A percentile compares a stretch with the other conserved stretches of the same genome.
These are phyloP conservation scores for Damaliscus lunatus DNA, from an alignment of 2,113 vertebrate species.

Conservation along the genomic window DNA sequence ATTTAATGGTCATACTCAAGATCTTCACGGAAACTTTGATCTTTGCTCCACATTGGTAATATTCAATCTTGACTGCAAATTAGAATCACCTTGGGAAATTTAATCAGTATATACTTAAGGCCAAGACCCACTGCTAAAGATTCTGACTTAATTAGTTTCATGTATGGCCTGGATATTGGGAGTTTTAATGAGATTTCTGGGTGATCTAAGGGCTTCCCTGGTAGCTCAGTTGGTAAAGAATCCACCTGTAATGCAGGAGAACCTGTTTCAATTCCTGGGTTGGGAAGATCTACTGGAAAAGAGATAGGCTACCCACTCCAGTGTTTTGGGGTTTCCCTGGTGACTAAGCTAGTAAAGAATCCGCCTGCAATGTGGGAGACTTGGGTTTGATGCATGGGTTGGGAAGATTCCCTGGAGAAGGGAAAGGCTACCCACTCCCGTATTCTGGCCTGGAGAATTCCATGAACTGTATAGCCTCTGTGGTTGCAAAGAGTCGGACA, in stretches of 20 bases:
- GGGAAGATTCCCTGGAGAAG: neutral
- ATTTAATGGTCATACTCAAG: neutral
- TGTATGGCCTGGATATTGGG: neutral
- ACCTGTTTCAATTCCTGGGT: neutral
- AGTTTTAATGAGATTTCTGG: neutral
- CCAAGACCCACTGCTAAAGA: neutral
- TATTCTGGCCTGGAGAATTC: neutral
- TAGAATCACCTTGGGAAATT: neutral
- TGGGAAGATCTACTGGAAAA: neutral
- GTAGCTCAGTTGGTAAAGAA: neutral
- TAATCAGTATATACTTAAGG: neutral
- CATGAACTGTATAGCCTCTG: neutral
- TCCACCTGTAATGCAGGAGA: neutral
- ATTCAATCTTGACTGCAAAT: neutral
- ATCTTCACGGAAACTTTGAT: neutral
- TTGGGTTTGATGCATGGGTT: neutral
- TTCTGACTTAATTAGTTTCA: slow-evolving; percentile 7
- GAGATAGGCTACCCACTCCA: neutral
- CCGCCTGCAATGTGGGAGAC: neutral
- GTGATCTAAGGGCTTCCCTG: neutral
- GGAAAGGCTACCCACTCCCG: accelerated
- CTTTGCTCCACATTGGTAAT: neutral
- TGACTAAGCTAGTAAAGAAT: neutral
- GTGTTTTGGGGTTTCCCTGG: neutral
- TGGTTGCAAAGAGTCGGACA: neutral